Evolutionary conservation across 2,113 vertebrate species (phyloP), one percentile per base, ranked within the genome.

Genomic region (Grammomys surdaster): DNA sequence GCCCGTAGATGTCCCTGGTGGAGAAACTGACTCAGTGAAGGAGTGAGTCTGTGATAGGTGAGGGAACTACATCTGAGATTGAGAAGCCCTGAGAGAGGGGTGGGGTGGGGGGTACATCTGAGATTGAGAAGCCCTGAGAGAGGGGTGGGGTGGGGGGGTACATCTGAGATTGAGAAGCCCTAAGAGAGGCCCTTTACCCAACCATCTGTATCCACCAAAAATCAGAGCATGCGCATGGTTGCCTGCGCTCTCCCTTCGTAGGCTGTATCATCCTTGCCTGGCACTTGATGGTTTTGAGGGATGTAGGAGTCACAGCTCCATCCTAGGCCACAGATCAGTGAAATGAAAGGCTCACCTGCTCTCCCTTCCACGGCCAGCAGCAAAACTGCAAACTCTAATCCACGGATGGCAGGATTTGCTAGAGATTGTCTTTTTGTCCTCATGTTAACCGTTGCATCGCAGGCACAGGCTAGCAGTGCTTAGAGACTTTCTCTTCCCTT

Each of bases 241-340:
- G 26, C 0, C 48, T 72, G 82, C 7, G 3, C 20, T 0, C 0
- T 63, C 85, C 0, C 0, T 46, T 86, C 46, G 0, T 19, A 1
- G 0, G 8, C n/a, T 46, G 26, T 0, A 0, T 58, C 51, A 14
- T 54, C 36, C 65, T 75, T 43, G 1, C 2, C 24, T 84, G 54
- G 0, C 70, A 43, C 58, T 36, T 6, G 58, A 22, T 0, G 14
- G 7, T 26, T 60, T 75, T 69, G 33, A 63, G 90, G 89, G 70
- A 11, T 56, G 89, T n/a, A n/a, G 56, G 46, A 92, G 72, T 81
- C 70, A 28, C 11, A 13, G 14, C 65, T 76, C 69, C 46, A 40
- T 70, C n/a, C 7, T 26, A 17, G 70, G 60, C 82, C 12, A 19
- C 1, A 11, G 67, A 26, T 89, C n/a, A 75, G 58, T 60, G 46